Evolutionary conservation across 1,140 invertebrate species (phyloP), one percentile per base, ranked within the genome.

Genomic region (Phymastichus coffea): DNA sequence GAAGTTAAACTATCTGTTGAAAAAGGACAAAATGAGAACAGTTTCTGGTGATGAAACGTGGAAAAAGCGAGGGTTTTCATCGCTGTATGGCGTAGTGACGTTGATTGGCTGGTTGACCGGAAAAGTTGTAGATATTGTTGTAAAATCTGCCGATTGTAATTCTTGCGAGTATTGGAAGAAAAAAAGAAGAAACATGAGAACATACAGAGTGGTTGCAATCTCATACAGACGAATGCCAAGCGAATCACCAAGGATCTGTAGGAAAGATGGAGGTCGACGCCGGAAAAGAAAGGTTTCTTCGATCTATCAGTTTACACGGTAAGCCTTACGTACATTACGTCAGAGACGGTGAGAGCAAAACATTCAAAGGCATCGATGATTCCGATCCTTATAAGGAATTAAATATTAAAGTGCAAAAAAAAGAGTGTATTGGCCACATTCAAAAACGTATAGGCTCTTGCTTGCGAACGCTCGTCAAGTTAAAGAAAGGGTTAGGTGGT

Each of bases 281-380:
- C 9, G 41, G 55, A 17, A 7, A 44, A 9, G 46, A 54, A 40
- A 64, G 63, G 25, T 66, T 61, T 30, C 14, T 14, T 7, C 12
- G 54, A 20, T 64, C 61, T 30, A 33, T 44, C 37, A 30, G 35
- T n/a, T 6, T 19, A 30, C 38, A 44, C 22, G 49, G 43, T 10
- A 20, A 55, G 28, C 38, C 46, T 2, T 61, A 64, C 28, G 28
- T 4, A 2, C 53, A 46, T 52, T 64, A 64, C 26, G 56, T 64
- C 33, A 53, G 57, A 2, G 54, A 66, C 53, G 62, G 61, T 19
- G 61, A 66, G 25, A 25, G 38, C n/a, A 53, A 58, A 23, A 52
- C 55, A 19, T 60, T 48, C 26, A 63, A 52, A 46, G 25, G n/a
- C 1, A 46, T 53, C 38, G 22, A 44, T 38, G 37, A 51, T 10